Evolutionary conservation across 2,113 vertebrate genomes (phyloP).

Genomic region (Ceratotherium simum): DNA sequence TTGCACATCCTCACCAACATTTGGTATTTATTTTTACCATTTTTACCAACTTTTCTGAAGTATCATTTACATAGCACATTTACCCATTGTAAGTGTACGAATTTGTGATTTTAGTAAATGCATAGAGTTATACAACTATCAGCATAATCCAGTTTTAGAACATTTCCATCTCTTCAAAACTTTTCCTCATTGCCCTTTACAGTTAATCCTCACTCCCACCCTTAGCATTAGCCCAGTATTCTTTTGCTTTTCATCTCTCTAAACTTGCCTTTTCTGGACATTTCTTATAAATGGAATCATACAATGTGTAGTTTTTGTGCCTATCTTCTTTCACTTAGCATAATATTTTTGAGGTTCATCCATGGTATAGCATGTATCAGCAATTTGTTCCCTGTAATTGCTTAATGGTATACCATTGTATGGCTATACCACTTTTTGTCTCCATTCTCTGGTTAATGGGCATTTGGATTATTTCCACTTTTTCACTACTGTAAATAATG

Average conservation of each 20-base stretch:
- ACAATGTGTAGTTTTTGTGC: background rate
- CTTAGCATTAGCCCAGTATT: background rate
- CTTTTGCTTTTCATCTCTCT: background rate
- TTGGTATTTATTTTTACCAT: background rate
- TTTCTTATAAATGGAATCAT: background rate
- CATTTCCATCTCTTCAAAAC: background rate
- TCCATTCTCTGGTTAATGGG: background rate
- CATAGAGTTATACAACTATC: background rate
- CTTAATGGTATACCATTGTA: background rate
- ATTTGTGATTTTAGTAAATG: background rate
- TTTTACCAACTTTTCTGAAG: background rate
- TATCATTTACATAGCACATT: background rate
- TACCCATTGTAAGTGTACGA: background rate
- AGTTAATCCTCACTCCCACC: background rate
- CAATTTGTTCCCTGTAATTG: background rate
- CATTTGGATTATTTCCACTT: background rate
- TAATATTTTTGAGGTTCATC: background rate
- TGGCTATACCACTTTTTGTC: background rate
- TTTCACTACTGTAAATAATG: background rate
- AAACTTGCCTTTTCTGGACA: background rate
- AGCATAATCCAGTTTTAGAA: background rate
- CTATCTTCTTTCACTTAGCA: background rate
- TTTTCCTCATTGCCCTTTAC: background rate
- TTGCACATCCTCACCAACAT: background rate
- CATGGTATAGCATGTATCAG: background rate